Percentiles rank a stretch among this genome's conserved stretches.
Evolutionary conservation across 2,113 vertebrate genomes (phyloP).

Genomic region (Candoia aspera): DNA sequence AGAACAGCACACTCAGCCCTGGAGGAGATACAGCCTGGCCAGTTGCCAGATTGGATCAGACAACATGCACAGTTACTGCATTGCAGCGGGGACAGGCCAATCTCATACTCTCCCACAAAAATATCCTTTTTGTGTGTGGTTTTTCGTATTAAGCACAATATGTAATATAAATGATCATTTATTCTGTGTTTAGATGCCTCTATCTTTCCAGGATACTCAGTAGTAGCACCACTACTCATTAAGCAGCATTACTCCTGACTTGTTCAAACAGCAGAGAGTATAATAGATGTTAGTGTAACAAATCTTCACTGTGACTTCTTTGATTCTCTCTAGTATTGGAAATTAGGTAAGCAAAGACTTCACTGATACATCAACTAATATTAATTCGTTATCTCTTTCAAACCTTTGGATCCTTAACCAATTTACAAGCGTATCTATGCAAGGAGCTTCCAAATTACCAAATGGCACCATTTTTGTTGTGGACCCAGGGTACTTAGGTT

Average conservation of each 20-base stretch:
- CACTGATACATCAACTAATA: not conserved
- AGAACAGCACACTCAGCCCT: slow-evolving; percentile 74
- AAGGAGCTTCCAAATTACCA: slow-evolving; percentile 89
- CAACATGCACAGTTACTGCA: slow-evolving; percentile 72
- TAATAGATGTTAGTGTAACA: not conserved
- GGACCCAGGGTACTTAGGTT: slow-evolving; percentile 89
- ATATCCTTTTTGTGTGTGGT: slow-evolving; percentile 69
- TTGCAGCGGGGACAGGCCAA: slow-evolving; percentile 75
- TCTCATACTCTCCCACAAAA: slow-evolving; percentile 75
- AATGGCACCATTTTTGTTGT: slow-evolving; percentile 94
- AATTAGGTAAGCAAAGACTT: not conserved
- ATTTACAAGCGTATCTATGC: slow-evolving; percentile 84
- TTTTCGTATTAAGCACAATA: not conserved
- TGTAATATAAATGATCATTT: not conserved
- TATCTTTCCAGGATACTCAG: too few species aligned
- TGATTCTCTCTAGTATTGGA: not conserved
- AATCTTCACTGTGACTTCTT: not conserved
- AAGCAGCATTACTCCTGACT: not conserved
- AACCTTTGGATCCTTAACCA: slow-evolving; percentile 71
- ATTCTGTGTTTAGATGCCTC: not conserved
- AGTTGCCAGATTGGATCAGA: slow-evolving; percentile 80
- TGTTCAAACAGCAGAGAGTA: not conserved
- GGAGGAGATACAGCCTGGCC: slow-evolving; percentile 69
- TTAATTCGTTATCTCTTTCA: not conserved
- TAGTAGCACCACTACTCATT: not conserved